Conservation (phyloP, 2,113 vertebrate genomes). For the Bubo blakistoni region DNA sequence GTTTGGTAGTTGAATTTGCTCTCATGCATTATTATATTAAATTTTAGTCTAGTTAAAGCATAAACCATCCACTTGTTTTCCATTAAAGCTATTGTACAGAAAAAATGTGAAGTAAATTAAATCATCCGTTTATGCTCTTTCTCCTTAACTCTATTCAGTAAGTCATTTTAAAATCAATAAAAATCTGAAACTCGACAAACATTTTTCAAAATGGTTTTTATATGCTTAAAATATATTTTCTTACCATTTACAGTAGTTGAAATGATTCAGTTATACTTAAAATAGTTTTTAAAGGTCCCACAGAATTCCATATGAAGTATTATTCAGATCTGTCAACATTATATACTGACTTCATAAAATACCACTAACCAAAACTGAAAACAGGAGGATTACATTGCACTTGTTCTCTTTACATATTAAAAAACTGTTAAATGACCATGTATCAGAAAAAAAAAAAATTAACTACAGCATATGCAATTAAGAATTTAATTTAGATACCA, state of each 20-base stretch:
- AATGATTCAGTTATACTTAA: not conserved
- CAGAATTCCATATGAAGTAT: not conserved
- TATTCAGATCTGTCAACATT: not conserved
- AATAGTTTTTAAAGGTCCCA: not conserved
- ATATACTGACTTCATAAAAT: not conserved
- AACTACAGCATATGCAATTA: not conserved
- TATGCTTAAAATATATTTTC: not conserved
- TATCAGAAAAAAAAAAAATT: not conserved
- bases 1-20: conserved; percentile 3
- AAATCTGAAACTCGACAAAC: not conserved
- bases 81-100: conserved; percentile 10
- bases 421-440: not conserved
- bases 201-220: not conserved
- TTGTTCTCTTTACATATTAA: not conserved
- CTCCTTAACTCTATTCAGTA: not conserved
- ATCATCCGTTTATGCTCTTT: conserved; percentile 11
- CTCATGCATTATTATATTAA: not conserved
- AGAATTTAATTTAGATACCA: not conserved
- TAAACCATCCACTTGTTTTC: conserved; percentile 37
- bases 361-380: not conserved
- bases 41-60: conserved; percentile 38
- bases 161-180: not conserved
- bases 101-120: conserved; percentile 44
- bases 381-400: conserved; percentile 42
- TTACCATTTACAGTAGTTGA: not conserved